These are phyloP conservation scores for Mechanitis messenoides DNA, from an alignment of 2,888 invertebrate genomes.

Conservation along the genomic window DNA sequence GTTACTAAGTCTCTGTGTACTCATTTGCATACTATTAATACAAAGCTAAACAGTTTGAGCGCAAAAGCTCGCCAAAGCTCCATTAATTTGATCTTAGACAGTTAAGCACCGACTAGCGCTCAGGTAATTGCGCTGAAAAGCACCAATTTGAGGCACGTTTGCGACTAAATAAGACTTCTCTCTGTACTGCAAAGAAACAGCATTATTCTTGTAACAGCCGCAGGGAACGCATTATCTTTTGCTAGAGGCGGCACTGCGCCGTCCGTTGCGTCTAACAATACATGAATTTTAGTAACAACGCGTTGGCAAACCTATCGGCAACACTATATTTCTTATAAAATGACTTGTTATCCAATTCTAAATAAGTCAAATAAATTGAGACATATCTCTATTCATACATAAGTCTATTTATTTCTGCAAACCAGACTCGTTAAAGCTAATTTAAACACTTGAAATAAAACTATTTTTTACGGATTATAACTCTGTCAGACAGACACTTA, in stretches of 20 bases:
- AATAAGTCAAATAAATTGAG: not conserved
- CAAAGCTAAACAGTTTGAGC: not conserved
- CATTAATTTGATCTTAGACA: constrained; percentile 30
- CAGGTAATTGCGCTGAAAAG: constrained; percentile 69
- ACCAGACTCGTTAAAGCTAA: not conserved
- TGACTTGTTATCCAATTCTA: not conserved
- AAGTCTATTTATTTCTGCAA: not conserved
- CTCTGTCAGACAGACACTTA: too few relatives aligned
- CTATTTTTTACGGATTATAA: too few relatives aligned
- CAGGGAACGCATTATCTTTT: constrained; percentile 59
- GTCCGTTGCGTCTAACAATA: constrained; percentile 26
- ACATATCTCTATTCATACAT: constrained; percentile 3
- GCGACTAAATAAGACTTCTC: constrained; percentile 72
- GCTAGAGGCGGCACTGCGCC: constrained; percentile 52
- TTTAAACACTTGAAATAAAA: not conserved
- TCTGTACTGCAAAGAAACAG: constrained; percentile 65
- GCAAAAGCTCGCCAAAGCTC: constrained; percentile 40
- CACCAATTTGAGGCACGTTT: constrained; percentile 67
- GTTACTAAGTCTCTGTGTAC: too few relatives aligned
- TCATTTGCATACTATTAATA: not conserved
- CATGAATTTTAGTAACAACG: constrained; percentile 25
- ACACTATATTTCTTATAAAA: constrained; percentile 13
- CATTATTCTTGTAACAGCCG: constrained; percentile 70
- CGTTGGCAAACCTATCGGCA: constrained; percentile 15
- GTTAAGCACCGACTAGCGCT: constrained; percentile 36